Evolutionary conservation across 2,113 vertebrate genomes (phyloP).

Genomic region (Xerus inauris): DNA sequence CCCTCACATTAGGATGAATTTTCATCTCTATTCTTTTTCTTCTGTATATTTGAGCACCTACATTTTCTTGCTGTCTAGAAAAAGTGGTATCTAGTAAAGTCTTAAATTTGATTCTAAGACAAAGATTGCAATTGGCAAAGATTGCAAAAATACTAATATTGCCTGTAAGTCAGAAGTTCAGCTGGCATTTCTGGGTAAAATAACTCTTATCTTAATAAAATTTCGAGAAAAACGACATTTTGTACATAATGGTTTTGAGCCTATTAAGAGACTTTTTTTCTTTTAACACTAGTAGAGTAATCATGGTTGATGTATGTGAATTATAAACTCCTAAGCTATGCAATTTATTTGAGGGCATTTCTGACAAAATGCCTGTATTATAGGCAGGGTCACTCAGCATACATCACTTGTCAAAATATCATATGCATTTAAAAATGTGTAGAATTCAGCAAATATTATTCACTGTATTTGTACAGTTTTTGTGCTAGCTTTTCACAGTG

Average conservation of each 20-base stretch:
- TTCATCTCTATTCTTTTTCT: not conserved
- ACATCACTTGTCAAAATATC: slow-evolving; percentile 53
- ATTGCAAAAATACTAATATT: slow-evolving; percentile 1
- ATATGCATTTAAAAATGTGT: slow-evolving; percentile 15
- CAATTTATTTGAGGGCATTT: slow-evolving; percentile 60
- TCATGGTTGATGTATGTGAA: slow-evolving; percentile 69
- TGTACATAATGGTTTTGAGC: not conserved
- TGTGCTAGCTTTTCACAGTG: not conserved
- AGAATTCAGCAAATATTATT: slow-evolving; percentile 14
- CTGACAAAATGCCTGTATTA: slow-evolving; percentile 69
- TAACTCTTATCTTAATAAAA: slow-evolving; percentile 7
- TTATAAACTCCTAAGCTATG: slow-evolving; percentile 61
- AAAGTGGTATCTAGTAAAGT: not conserved
- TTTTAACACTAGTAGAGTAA: slow-evolving; percentile 53
- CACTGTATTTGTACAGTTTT: not conserved
- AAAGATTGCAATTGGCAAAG: slow-evolving; percentile 31
- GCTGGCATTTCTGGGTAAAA: not conserved
- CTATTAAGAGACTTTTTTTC: slow-evolving; percentile 40
- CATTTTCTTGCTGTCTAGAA: not conserved
- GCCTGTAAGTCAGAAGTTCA: slow-evolving; percentile 19
- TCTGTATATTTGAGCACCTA: not conserved
- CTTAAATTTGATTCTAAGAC: slow-evolving; percentile 32
- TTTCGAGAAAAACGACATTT: slow-evolving; percentile 42
- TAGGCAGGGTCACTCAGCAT: slow-evolving; percentile 46
- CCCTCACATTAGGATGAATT: not conserved